Percentiles rank a stretch among this genome's conserved stretches.
Evolutionary conservation across 1,140 invertebrate genomes (phyloP).

Genomic region (Leguminivora glycinivorella): DNA sequence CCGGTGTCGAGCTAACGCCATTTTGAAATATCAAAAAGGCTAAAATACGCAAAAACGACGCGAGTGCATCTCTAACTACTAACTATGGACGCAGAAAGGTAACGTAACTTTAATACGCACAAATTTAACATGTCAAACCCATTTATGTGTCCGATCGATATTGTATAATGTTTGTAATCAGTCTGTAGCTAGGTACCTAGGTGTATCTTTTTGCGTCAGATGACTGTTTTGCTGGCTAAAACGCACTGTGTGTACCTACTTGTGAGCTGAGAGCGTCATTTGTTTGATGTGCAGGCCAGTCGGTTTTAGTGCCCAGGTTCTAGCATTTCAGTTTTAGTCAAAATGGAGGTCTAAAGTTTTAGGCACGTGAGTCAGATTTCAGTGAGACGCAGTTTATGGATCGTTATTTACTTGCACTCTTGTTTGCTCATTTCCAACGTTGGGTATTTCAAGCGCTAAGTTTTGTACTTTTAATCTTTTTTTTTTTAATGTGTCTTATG

Average conservation of each 20-base stretch:
- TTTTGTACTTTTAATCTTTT: background rate
- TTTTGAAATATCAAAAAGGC: conserved; percentile 54
- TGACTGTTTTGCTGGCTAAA: conserved; percentile 30
- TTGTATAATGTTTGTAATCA: conserved; percentile 63
- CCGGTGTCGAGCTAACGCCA: conserved; percentile 58
- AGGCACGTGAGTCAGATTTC: background rate
- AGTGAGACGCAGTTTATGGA: background rate
- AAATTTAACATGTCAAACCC: conserved; percentile 33
- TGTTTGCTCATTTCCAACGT: background rate
- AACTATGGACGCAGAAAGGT: conserved; percentile 38
- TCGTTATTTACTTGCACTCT: background rate
- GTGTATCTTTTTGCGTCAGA: conserved; percentile 18
- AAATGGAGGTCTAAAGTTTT: background rate
- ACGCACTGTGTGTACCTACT: background rate
- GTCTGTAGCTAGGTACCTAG: conserved; percentile 28
- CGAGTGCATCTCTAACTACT: conserved; percentile 49
- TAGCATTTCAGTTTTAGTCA: background rate
- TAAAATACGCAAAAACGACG: conserved; percentile 62
- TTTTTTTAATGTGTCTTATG: no score
- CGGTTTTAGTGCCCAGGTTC: background rate
- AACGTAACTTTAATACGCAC: conserved; percentile 31
- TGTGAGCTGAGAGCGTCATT: background rate
- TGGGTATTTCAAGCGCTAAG: background rate
- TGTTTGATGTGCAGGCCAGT: background rate
- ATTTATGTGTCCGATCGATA: background rate